These are phyloP conservation scores for Platyrinchus mystaceus DNA, from an alignment of 2,797 vertebrate genomes.

Conservation along the genomic window DNA sequence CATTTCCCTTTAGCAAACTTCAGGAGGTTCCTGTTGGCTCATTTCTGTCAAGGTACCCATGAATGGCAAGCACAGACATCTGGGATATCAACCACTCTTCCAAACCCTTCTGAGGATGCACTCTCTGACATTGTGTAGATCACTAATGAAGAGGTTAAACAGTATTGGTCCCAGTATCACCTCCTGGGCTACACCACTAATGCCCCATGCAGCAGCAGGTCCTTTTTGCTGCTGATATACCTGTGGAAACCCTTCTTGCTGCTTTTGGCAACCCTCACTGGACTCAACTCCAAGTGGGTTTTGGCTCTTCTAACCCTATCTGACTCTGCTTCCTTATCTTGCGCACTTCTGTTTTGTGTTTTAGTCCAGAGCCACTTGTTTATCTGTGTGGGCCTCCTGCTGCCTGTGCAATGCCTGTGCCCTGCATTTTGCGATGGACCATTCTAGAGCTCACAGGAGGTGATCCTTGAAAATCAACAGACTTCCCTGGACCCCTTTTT, in stretches of 20 bases:
- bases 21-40: not conserved
- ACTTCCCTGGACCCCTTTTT: not conserved
- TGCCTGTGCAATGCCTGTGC: not conserved
- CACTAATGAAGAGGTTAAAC: not conserved
- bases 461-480: not conserved
- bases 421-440: not conserved
- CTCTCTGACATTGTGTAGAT: not conserved
- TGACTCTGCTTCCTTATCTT: not conserved
- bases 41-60: not conserved
- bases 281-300: not conserved
- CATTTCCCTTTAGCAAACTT: not conserved
- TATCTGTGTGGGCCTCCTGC: not conserved
- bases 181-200: not conserved
- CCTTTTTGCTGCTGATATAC: not conserved
- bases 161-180: not conserved
- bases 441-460: not conserved
- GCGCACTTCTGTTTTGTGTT: not conserved
- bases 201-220: not conserved
- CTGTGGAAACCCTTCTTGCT: not conserved
- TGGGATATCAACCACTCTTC: not conserved
- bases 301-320: not conserved
- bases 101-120: not conserved
- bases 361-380: not conserved
- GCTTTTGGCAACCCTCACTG: not conserved
- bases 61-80: not conserved